These are phyloP conservation scores for Caenorhabditis sp. DNA, from an alignment of 2,888 invertebrate genomes.

Conservation along the genomic window DNA sequence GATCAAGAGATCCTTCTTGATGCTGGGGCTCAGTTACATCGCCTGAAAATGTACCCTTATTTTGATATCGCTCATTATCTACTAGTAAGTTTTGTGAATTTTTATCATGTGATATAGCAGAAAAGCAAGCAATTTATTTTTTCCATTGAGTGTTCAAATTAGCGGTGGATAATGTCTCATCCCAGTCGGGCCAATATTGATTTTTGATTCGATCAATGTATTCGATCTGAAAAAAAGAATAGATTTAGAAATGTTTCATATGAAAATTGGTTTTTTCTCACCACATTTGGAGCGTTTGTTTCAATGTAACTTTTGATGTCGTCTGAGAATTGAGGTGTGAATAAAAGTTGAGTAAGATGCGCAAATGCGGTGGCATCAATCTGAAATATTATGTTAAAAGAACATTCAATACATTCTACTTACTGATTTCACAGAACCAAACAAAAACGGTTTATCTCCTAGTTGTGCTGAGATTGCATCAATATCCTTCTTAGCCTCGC, in stretches of 20 bases:
- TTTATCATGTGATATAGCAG: neutral
- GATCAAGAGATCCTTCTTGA: conserved; percentile 76
- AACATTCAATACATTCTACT: conserved; percentile 8
- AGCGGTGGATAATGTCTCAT: conserved; percentile 45
- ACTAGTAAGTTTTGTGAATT: conserved; percentile 50
- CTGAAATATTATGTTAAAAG: conserved; percentile 20
- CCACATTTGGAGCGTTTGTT: conserved; percentile 50
- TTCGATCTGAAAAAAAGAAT: conserved; percentile 19
- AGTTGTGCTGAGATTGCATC: conserved; percentile 70
- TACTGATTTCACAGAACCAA: conserved; percentile 53
- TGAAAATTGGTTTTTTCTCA: too few species aligned
- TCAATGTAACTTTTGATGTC: conserved; percentile 82
- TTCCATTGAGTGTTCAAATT: conserved; percentile 40
- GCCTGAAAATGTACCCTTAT: conserved; percentile 98
- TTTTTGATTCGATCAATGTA: conserved; percentile 63
- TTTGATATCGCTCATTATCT: conserved; percentile 97
- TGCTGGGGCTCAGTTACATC: conserved; percentile 97
- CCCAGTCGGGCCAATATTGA: conserved; percentile 67
- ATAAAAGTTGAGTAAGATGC: conserved; percentile 88
- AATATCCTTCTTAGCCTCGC: conserved; percentile 70
- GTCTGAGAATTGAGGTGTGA: conserved; percentile 87
- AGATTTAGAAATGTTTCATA: too few species aligned
- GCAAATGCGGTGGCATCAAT: conserved; percentile 89
- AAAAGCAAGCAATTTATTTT: neutral
- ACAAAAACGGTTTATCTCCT: conserved; percentile 64